phyloP scores from a whole-genome alignment of 2,888 invertebrate genomes.

The Drosophila birchii region DNA sequence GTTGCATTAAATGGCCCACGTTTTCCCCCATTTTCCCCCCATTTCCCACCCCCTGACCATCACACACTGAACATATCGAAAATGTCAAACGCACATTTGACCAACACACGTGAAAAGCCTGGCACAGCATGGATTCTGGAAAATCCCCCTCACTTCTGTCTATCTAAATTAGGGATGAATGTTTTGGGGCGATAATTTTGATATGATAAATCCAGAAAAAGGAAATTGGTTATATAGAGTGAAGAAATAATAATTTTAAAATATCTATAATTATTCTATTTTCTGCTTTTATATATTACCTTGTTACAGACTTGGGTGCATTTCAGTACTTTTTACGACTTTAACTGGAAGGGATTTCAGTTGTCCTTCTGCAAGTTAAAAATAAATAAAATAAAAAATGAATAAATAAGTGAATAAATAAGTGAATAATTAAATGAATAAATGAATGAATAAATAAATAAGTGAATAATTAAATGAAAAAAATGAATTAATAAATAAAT shows the following conservation, averaged over 20 bases:
- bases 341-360: not conserved
- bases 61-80: slow-evolving; percentile 68
- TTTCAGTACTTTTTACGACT: not conserved
- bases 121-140: slow-evolving; percentile 58
- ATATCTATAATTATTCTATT: not conserved
- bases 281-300: not conserved
- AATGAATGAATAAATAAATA: too few species aligned
- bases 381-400: not conserved
- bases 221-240: not conserved
- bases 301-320: not conserved
- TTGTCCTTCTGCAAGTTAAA: not conserved
- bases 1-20: slow-evolving; percentile 68
- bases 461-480: too few species aligned
- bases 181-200: not conserved
- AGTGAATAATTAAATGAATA: too few species aligned
- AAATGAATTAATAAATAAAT: too few species aligned
- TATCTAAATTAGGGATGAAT: slow-evolving; percentile 26
- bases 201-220: not conserved
- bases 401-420: too few species aligned
- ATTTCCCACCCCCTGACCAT: not conserved
- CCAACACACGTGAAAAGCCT: slow-evolving; percentile 51
- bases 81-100: slow-evolving; percentile 79
- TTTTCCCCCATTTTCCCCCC: slow-evolving; percentile 15
- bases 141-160: slow-evolving; percentile 21
- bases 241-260: not conserved